A percentile compares a stretch with the other conserved stretches of the same genome.
These are phyloP conservation scores for Drosophila leontia DNA, from an alignment of 1,140 invertebrate genomes.

Conservation along the genomic window DNA sequence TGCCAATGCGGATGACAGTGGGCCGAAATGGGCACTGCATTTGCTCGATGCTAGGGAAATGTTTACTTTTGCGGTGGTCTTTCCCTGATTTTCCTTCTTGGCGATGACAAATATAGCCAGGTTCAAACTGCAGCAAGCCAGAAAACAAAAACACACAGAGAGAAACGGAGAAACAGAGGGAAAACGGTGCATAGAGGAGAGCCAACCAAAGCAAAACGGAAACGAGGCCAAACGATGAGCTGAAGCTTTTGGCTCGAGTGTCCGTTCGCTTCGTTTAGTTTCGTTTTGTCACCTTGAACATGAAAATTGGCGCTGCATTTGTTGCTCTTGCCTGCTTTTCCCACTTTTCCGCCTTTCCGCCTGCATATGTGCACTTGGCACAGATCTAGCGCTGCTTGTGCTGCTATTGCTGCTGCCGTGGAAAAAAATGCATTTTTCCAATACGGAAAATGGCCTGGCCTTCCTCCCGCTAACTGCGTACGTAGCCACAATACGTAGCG, in stretches of 20 bases:
- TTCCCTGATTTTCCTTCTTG: slow-evolving; percentile 7
- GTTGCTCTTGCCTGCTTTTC: slow-evolving; percentile 52
- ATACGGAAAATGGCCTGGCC: slow-evolving; percentile 31
- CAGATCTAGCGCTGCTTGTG: slow-evolving; percentile 32
- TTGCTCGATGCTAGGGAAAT: not conserved
- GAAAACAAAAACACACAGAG: slow-evolving; percentile 29
- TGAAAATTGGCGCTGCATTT: slow-evolving; percentile 51
- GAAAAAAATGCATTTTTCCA: slow-evolving; percentile 56
- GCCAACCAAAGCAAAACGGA: slow-evolving; percentile 33
- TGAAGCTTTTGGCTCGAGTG: slow-evolving; percentile 70
- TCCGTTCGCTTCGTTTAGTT: slow-evolving; percentile 53
- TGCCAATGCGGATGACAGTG: slow-evolving; percentile 45
- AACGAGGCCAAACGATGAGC: slow-evolving; percentile 69
- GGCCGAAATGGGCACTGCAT: slow-evolving; percentile 10
- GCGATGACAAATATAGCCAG: slow-evolving; percentile 48
- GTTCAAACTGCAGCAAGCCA: slow-evolving; percentile 50
- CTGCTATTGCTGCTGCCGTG: slow-evolving; percentile 1
- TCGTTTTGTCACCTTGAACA: slow-evolving; percentile 57
- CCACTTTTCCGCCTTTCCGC: slow-evolving; percentile 29
- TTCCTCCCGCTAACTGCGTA: slow-evolving; percentile 45
- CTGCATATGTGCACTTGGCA: slow-evolving; percentile 70
- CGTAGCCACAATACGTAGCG: not conserved
- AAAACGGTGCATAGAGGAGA: slow-evolving; percentile 13
- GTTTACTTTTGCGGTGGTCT: slow-evolving; percentile 17
- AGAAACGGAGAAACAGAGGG: not conserved